Evolutionary conservation across 2,888 invertebrate species (phyloP), one percentile per base, ranked within the genome.

Genomic region (Aspidiotus destructor): DNA sequence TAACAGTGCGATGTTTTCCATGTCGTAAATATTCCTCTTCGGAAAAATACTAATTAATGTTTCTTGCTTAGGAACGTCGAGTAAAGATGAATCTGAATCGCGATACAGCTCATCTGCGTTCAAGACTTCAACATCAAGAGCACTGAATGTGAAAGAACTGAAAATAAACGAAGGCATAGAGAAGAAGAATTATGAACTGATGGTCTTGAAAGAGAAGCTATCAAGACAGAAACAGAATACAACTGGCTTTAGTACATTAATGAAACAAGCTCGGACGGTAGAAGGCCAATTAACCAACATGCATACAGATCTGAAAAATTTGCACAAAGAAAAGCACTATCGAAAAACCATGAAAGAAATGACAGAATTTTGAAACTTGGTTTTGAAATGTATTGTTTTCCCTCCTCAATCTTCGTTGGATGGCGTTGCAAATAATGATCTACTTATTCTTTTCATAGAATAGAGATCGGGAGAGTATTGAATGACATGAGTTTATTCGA

Each of bases 331-430:
- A 48, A 62, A 69, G 48, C 41, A 44, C 8, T 69, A 62, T 40
- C 54, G 69, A 44, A 41, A 69, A 48, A 62, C 69, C 7, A 62
- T 69, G 48, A 69, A 69, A 62, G 62, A 69, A 44, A 42, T 69
- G 58, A 69, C 69, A 15, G 55, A 61, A 41, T 69, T 69, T 57
- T 69, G 40, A 58, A n/a, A 3, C 5, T 11, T n/a, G 11, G 13
- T 52, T 52, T 5, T 52, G 52, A 28, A 28, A 28, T 28, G 1
- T 28, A 28, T 28, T 28, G 28, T 28, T 28, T 28, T 28, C 28
- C 28, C 1, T 28, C 28, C 28, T 28, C 5, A 5, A 28, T 28
- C 5, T 28, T 28, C 5, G 28, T 28, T 28, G 28, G 28, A 28
- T 28, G 28, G 28, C 28, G 28, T 28, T 28, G 28, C 28, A 3